These are phyloP conservation scores for Rhinoraja longicauda DNA, from an alignment of 2,797 vertebrate genomes.

Conservation along the genomic window DNA sequence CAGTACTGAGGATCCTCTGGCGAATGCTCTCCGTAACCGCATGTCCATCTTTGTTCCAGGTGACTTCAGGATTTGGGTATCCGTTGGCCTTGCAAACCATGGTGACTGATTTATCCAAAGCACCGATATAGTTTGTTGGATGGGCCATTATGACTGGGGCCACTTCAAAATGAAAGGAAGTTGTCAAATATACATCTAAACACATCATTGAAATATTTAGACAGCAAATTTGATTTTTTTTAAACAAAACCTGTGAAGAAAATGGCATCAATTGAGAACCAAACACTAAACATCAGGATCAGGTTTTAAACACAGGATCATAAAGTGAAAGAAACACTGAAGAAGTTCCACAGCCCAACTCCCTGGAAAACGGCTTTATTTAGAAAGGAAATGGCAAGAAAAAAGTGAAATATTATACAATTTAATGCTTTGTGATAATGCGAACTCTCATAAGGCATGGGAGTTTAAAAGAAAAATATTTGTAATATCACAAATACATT, in stretches of 20 bases:
- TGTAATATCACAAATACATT: not conserved
- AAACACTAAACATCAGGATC: not conserved
- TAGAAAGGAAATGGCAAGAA: not conserved
- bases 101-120: conserved; percentile 72
- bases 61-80: conserved; percentile 69
- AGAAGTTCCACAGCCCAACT: not conserved
- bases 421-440: not conserved
- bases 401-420: not conserved
- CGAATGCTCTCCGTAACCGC: conserved; percentile 64
- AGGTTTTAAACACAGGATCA: not conserved
- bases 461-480: not conserved
- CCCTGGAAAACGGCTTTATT: not conserved
- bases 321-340: not conserved
- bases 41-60: conserved; percentile 78
- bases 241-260: not conserved
- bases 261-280: not conserved
- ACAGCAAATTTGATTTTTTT: not conserved
- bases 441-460: not conserved
- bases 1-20: conserved; percentile 69
- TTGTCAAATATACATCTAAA: not conserved
- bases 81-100: conserved; percentile 75
- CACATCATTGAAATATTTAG: not conserved
- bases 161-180: conserved; percentile 57
- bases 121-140: conserved; percentile 56
- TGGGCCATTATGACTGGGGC: conserved; percentile 75